These are phyloP conservation scores for Microtus pennsylvanicus DNA, from an alignment of 2,113 vertebrate species.

Conservation along the genomic window DNA sequence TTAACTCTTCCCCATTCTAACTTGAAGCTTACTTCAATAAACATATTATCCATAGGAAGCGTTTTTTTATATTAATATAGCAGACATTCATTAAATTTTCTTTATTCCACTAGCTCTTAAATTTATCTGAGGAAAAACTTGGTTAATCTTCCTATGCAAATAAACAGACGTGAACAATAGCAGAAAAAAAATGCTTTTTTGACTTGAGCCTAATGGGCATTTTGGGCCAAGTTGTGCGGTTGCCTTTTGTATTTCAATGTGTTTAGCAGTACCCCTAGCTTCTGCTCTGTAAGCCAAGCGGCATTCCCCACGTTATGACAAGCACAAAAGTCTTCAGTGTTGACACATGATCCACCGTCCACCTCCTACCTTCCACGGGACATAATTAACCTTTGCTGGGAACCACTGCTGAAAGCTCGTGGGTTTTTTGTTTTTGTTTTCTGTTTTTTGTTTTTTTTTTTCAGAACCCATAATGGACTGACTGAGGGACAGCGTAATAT, in stretches of 20 bases:
- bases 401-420: background rate
- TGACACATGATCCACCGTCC: background rate
- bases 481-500: background rate
- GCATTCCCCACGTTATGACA: background rate
- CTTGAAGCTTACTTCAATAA: background rate
- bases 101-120: background rate
- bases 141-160: background rate
- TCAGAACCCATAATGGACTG: background rate
- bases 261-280: background rate
- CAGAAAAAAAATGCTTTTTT: background rate
- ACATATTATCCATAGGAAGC: background rate
- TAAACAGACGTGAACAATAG: background rate
- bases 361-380: background rate
- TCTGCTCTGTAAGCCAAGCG: background rate
- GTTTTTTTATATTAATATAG: background rate
- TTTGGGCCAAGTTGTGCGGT: background rate
- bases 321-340: background rate
- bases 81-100: background rate
- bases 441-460: background rate
- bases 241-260: no score
- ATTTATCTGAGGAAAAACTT: background rate
- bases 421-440: background rate
- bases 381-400: background rate
- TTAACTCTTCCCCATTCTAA: background rate
- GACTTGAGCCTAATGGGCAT: background rate